Percentiles rank a stretch among this genome's conserved stretches.
phyloP scores from a whole-genome alignment of 2,888 invertebrate species.

The Choreutis nemorana region DNA sequence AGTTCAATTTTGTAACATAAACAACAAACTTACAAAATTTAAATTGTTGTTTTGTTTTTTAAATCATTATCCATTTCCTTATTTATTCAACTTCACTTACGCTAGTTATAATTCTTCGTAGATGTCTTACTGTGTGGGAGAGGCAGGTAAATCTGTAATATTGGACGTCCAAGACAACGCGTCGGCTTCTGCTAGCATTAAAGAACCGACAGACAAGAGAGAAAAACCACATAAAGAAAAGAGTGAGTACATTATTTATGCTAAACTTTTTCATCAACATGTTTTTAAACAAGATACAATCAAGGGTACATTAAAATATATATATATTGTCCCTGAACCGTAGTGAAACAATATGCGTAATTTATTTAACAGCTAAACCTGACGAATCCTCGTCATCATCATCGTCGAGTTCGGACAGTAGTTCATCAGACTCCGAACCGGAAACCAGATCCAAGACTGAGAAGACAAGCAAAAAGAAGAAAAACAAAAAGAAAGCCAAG shows the following conservation, averaged over 20 bases:
- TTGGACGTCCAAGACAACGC: constrained; percentile 28
- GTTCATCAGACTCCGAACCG: constrained; percentile 45
- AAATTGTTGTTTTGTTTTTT: no score
- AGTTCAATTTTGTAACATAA: background rate
- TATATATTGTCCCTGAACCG: no score
- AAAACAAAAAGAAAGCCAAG: constrained; percentile 39
- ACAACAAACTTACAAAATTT: no score
- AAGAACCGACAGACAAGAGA: constrained; percentile 18
- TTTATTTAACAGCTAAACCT: constrained; percentile 22
- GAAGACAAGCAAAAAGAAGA: constrained; percentile 60
- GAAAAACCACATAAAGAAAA: no score
- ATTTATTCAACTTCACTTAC: background rate
- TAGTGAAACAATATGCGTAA: constrained; percentile 1
- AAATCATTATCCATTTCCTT: no score
- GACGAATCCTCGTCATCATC: constrained; percentile 33
- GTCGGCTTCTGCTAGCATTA: constrained; percentile 10
- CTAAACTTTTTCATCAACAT: no score
- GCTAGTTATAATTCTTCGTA: no score
- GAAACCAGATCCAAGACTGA: constrained; percentile 48
- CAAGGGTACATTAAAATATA: no score
- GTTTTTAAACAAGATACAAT: no score
- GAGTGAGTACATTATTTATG: no score
- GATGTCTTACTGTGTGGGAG: constrained; percentile 90
- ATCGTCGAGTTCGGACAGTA: constrained; percentile 34
- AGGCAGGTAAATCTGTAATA: constrained; percentile 59